These are phyloP conservation scores for Sphaeramia orbicularis DNA, from an alignment of 2,797 vertebrate genomes.

Conservation along the genomic window DNA sequence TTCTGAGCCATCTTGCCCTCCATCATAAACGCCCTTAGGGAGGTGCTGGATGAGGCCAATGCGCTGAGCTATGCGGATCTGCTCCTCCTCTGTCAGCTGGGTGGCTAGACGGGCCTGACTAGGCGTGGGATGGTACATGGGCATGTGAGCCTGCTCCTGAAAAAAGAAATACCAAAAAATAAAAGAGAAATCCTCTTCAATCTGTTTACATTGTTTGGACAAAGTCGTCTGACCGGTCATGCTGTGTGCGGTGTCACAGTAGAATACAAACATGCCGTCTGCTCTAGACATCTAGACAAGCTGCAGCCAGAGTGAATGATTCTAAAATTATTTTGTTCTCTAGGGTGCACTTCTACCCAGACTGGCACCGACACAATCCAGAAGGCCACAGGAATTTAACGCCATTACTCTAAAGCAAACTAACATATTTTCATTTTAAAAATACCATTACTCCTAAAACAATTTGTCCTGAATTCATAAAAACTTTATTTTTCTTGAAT, in stretches of 20 bases:
- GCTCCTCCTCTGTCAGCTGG: slow-evolving; percentile 92
- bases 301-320: background rate
- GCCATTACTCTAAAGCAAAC: background rate
- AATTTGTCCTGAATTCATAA: background rate
- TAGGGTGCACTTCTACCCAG: background rate
- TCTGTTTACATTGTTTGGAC: background rate
- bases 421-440: background rate
- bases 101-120: slow-evolving; percentile 90
- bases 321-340: background rate
- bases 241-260: background rate
- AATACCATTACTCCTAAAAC: background rate
- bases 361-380: no score
- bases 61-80: slow-evolving; percentile 91
- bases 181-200: background rate
- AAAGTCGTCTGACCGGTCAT: slow-evolving; percentile 2
- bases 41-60: slow-evolving; percentile 93
- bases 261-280: background rate
- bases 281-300: background rate
- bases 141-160: slow-evolving; percentile 87
- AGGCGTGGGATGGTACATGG: slow-evolving; percentile 90
- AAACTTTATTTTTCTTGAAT: background rate
- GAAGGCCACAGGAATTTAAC: background rate
- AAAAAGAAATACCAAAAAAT: slow-evolving; percentile 23
- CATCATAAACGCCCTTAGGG: slow-evolving; percentile 88
- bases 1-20: slow-evolving; percentile 85